Evolutionary conservation across 2,113 vertebrate genomes (phyloP), one percentile per base, ranked within the genome.

Genomic region (Nicator chloris): DNA sequence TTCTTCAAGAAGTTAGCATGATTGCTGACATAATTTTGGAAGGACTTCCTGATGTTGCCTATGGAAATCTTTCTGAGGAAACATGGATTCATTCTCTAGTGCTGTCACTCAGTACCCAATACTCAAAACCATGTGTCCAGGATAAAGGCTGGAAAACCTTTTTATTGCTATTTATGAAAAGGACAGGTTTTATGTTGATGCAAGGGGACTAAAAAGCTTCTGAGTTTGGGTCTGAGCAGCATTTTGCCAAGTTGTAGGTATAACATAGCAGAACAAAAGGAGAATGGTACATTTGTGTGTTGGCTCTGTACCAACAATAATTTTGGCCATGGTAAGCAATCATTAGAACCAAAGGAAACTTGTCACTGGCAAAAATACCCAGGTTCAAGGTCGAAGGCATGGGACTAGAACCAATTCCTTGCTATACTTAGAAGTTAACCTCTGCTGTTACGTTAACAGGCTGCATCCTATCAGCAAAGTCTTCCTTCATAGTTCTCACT

Each of bases 11-110:
- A 60, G 9, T 45, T 68, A n/a, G 21, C 26, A 77, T 11, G 15
- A 68, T 33, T 86, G 28, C 71, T 82, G 64, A 24, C 49, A 27
- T 88, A 23, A 80, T 83, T 86, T 93, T 92, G 50, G 59, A 82
- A 73, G 47, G 14, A n/a, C 13, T 77, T 64, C 22, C 37, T 71
- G 22, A 22, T 42, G 7, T 39, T 92, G 51, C 40, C 39, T 63
- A 9, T 7, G 4, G 27, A 79, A 70, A 75, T 70, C 28, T 77
- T 77, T 80, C 51, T 73, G n/a, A 72, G 33, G 27, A 93, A 82
- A 77, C 31, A 3, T 71, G 31, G 11, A 28, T 79, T 91, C 9
- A 23, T 87, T 87, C 17, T 63, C 12, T 59, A 68, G 15, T 37
- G 16, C 28, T 73, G 2, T 66, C 21, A 42, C 61, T 88, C 2